A percentile compares a stretch with the other conserved stretches of the same genome.
These are phyloP conservation scores for Catharus minimus DNA, from an alignment of 2,113 vertebrate genomes.

Conservation along the genomic window DNA sequence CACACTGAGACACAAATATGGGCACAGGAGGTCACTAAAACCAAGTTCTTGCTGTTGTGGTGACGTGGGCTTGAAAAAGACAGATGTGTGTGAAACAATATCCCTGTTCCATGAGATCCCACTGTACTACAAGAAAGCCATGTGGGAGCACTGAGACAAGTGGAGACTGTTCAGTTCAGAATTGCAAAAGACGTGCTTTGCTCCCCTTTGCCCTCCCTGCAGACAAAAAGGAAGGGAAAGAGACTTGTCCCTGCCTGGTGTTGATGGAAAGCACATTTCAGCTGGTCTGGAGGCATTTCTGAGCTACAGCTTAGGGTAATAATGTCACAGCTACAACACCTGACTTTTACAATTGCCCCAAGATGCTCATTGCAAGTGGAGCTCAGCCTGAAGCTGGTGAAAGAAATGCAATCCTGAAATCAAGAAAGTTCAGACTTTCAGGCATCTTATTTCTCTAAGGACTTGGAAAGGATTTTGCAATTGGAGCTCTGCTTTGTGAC, in stretches of 20 bases:
- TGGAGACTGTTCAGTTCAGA: not conserved
- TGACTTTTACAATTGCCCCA: not conserved
- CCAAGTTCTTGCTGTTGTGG: constrained; percentile 2
- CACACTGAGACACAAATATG: not conserved
- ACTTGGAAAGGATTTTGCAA: not conserved
- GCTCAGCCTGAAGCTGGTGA: not conserved
- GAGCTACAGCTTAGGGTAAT: not conserved
- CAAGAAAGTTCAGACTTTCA: not conserved
- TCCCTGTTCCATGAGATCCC: constrained; percentile 9
- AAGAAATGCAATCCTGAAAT: not conserved
- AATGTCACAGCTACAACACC: not conserved
- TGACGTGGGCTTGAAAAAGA: constrained; percentile 6
- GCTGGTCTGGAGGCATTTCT: not conserved
- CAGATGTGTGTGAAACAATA: constrained; percentile 57
- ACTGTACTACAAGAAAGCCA: not conserved
- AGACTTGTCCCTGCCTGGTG: not conserved
- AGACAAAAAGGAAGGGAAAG: not conserved
- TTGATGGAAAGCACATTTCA: constrained; percentile 1
- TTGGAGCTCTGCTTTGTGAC: not conserved
- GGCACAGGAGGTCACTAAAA: constrained; percentile 52
- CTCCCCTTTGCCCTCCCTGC: not conserved
- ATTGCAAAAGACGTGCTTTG: not conserved
- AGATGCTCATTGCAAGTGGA: not conserved
- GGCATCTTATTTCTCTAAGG: not conserved
- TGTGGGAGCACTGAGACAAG: not conserved